Conservation (phyloP, 2,888 invertebrate genomes). For the Caenorhabditis sp. region DNA sequence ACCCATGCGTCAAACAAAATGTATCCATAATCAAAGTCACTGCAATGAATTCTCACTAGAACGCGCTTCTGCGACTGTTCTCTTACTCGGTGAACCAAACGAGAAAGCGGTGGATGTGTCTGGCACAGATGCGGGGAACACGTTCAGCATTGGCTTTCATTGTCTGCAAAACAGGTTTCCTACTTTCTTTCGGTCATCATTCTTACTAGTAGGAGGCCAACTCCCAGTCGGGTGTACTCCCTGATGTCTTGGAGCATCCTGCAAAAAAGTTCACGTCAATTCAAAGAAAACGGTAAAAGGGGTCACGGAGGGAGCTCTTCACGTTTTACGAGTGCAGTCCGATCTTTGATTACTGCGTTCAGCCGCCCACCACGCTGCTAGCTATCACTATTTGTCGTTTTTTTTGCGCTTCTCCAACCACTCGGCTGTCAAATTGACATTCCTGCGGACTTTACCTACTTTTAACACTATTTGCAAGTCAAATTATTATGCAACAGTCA, state of each 20-base stretch:
- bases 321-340: not conserved
- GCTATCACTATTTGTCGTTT: slow-evolving; percentile 17
- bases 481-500: not conserved
- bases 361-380: slow-evolving; percentile 11
- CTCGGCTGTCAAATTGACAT: not conserved
- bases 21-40: slow-evolving; percentile 8
- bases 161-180: not conserved
- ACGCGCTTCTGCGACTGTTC: no score
- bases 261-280: not conserved
- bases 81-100: not conserved
- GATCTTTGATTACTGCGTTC: slow-evolving; percentile 19
- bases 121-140: not conserved
- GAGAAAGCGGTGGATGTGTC: not conserved
- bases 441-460: not conserved
- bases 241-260: slow-evolving; percentile 14
- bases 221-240: slow-evolving; percentile 5
- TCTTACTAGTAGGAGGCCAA: slow-evolving; percentile 13
- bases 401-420: not conserved
- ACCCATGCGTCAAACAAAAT: not conserved
- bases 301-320: slow-evolving; percentile 1
- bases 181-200: not conserved
- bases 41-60: not conserved
- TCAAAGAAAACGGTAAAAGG: not conserved
- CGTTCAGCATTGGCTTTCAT: not conserved
- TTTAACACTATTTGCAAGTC: not conserved